Evolutionary conservation across 1,140 invertebrate genomes (phyloP), one percentile per base, ranked within the genome.

Genomic region (Solenopsis fugax): DNA sequence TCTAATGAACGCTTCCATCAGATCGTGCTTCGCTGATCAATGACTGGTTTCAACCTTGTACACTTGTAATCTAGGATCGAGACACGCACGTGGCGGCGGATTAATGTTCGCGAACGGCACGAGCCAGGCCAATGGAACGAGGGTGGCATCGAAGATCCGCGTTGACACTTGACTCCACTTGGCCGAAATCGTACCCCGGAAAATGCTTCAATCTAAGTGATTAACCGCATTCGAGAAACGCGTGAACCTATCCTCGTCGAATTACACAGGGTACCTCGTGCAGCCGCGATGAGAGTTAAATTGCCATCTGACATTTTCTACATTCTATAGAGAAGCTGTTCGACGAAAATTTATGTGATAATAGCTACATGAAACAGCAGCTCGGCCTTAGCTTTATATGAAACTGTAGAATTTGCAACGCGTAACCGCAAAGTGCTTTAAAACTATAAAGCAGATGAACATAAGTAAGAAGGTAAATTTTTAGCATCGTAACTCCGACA

Each of bases 121-220:
- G 82, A 85, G 82, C 58, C 62, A 67, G 58, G 62, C 50, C 34
- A 29, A 37, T n/a, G 45, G n/a, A 29, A 52, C 37, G 69, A 88
- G 92, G 91, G 93, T 93, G 93, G 92, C 87, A 82, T 86, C 87
- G 90, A 89, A 90, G 90, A 92, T 90, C 90, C 88, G 92, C 88
- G 92, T 87, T 89, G 93, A 93, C 94, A 93, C 93, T 94, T 93
- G 93, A 94, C 93, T 94, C 90, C 64, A 88, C 77, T 90, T 86
- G 60, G 48, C 72, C 21, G 87, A 75, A 69, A 88, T 88, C 67
- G 54, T 71, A 72, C 84, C 87, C 78, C 72, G 87, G 86, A 84
- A 78, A 89, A 89, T 65, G 62, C 37, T 50, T 64, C 82, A 77
- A 86, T 88, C 88, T 72, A 64, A 65, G 54, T 85, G 88, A 89